phyloP scores from a whole-genome alignment of 2,113 vertebrate species.

The Halichoerus grypus region DNA sequence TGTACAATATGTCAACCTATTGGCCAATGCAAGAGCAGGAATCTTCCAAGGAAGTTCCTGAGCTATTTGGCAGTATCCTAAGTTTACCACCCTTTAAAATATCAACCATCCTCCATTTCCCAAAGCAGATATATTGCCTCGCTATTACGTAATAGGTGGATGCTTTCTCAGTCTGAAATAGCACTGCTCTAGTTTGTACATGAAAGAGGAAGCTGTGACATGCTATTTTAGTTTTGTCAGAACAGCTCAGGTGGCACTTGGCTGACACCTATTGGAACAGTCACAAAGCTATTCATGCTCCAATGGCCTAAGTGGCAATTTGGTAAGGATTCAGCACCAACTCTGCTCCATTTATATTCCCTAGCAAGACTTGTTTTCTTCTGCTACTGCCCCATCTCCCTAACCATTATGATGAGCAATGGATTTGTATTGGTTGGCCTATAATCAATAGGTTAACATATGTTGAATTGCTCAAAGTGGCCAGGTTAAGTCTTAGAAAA shows the following conservation, averaged over 20 bases:
- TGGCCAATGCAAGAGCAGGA: neutral
- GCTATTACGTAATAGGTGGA: slow-evolving; percentile 18
- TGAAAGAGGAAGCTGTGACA: neutral
- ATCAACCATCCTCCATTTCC: neutral
- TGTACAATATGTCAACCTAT: neutral
- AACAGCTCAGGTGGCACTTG: slow-evolving; percentile 69
- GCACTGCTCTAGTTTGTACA: neutral
- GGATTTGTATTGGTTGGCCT: neutral
- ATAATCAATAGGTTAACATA: neutral
- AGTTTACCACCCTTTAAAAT: neutral
- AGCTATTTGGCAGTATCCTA: neutral
- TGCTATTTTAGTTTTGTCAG: slow-evolving; percentile 46
- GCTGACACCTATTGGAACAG: slow-evolving; percentile 81
- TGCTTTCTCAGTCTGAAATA: slow-evolving; percentile 33
- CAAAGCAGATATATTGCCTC: neutral
- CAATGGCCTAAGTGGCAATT: neutral
- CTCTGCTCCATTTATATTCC: neutral
- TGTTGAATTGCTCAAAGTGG: neutral
- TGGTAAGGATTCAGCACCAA: neutral
- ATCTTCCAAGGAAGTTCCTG: neutral
- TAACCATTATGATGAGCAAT: neutral
- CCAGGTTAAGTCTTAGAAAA: slow-evolving; percentile 11
- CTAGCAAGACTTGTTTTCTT: neutral
- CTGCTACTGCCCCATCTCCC: neutral
- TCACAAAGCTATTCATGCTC: neutral